Base-by-base conservation (phyloP, 2,888 invertebrate genomes). In the Archaeoteleia sp. region DNA sequence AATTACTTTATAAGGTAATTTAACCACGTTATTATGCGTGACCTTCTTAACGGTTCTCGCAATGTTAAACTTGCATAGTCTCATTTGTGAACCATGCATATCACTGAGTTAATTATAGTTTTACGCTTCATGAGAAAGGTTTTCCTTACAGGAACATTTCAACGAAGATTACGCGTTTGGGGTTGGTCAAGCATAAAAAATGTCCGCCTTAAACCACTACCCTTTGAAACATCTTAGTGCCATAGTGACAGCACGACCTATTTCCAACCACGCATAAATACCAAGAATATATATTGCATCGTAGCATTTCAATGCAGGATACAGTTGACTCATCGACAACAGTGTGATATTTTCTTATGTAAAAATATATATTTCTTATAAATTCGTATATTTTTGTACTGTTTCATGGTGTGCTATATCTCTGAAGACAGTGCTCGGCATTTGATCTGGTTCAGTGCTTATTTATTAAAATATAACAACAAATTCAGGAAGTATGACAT, bases 161-260 rank as follows among this genome's bases (percentile, higher is more conserved):
- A 70, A 29, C 63, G 46, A 46, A 62, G 62, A 76, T 77, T 74
- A 72, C 63, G 72, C 73, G 70, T 58, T 65, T 70, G 71, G 61
- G 71, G 55, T 78, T 76, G 77, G 70, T 69, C 74, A 78, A 78
- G 80, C 82, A 78, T 81, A 74, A 81, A 80, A 71, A 72, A 72
- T 66, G 68, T 75, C 76, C 78, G 77, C 78, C 78, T 75, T 76
- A 72, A 77, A 79, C 78, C 79, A 77, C 76, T 79, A 78, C 80
- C 77, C 78, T 78, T 81, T 73, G 72, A 74, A 77, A 76, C 73
- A 48, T 79, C 74, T 67, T 67, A 76, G 74, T 77, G 35, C 67
- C 46, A 54, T 67, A 51, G 49, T 70, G 72, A 63, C 73, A 74
- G 58, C 65, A 69, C 78, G 80, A 69, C 78, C 81, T 77, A 80